phyloP scores from a whole-genome alignment of 2,888 invertebrate species.

The Cheilosia vulpina region DNA sequence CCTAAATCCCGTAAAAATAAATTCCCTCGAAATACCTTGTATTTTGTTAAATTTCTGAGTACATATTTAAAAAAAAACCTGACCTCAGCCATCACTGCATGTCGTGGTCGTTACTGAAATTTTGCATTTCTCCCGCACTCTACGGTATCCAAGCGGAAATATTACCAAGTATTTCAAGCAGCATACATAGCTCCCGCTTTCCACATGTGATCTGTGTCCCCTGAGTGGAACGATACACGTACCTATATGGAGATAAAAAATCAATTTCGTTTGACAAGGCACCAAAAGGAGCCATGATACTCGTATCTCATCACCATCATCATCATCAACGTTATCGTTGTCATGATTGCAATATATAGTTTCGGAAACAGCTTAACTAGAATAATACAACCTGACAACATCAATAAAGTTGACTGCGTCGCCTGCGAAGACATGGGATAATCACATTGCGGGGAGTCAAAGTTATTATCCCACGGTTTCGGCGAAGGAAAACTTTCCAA shows the following conservation, averaged over 20 bases:
- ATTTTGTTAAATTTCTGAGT: slow-evolving; percentile 10
- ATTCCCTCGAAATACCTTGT: slow-evolving; percentile 5
- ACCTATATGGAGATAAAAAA: slow-evolving; percentile 6
- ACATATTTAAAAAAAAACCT: slow-evolving; percentile 6
- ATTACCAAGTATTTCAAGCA: neutral
- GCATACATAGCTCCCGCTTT: neutral
- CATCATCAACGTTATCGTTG: slow-evolving; percentile 22
- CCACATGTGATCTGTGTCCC: neutral
- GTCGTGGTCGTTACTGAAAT: slow-evolving; percentile 32
- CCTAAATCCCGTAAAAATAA: neutral
- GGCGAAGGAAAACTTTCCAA: neutral
- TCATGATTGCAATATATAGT: slow-evolving; percentile 35
- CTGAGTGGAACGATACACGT: slow-evolving; percentile 6
- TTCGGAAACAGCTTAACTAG: slow-evolving; percentile 34
- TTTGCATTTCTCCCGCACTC: slow-evolving; percentile 1
- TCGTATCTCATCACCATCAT: slow-evolving; percentile 42
- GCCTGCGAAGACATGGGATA: slow-evolving; percentile 15
- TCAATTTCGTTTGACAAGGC: slow-evolving; percentile 45
- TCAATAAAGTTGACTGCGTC: slow-evolving; percentile 5
- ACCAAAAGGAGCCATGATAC: neutral
- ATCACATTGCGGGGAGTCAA: slow-evolving; percentile 13
- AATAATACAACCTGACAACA: slow-evolving; percentile 36
- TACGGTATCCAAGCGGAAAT: neutral
- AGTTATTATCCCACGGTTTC: slow-evolving; percentile 22
- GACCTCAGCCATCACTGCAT: slow-evolving; percentile 6